A percentile compares a stretch with the other conserved stretches of the same genome.
These are phyloP conservation scores for Phorcus lineatus DNA, from an alignment of 2,888 invertebrate genomes.

Conservation along the genomic window DNA sequence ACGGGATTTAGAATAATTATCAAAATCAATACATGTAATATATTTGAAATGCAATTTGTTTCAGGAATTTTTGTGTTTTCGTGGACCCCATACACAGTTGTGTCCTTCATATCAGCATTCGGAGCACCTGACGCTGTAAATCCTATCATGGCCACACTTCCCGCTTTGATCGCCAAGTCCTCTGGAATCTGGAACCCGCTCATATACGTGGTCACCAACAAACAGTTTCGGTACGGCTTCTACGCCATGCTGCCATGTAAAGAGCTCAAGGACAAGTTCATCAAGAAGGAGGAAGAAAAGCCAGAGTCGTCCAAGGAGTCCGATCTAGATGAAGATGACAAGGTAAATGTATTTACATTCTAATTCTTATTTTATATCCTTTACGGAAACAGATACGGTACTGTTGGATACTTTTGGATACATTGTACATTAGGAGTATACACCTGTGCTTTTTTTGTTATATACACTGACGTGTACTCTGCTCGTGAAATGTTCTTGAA, in stretches of 20 bases:
- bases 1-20: no score
- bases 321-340: constrained; percentile 30
- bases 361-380: no score
- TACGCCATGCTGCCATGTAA: constrained; percentile 49
- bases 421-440: no score
- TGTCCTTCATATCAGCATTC: constrained; percentile 60
- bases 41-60: not conserved
- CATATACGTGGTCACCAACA: constrained; percentile 66
- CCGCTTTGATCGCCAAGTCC: constrained; percentile 62
- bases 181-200: constrained; percentile 63
- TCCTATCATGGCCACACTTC: constrained; percentile 47
- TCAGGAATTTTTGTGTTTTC: constrained; percentile 55
- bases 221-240: constrained; percentile 55
- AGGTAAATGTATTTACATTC: not conserved
- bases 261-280: constrained; percentile 26
- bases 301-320: constrained; percentile 37
- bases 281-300: constrained; percentile 34
- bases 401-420: no score
- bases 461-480: no score
- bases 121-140: constrained; percentile 48
- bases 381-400: no score
- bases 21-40: no score
- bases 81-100: constrained; percentile 67
- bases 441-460: no score
- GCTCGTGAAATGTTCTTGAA: no score